Evolutionary conservation across 2,113 vertebrate genomes (phyloP).

Genomic region (Grammomys dolichurus): DNA sequence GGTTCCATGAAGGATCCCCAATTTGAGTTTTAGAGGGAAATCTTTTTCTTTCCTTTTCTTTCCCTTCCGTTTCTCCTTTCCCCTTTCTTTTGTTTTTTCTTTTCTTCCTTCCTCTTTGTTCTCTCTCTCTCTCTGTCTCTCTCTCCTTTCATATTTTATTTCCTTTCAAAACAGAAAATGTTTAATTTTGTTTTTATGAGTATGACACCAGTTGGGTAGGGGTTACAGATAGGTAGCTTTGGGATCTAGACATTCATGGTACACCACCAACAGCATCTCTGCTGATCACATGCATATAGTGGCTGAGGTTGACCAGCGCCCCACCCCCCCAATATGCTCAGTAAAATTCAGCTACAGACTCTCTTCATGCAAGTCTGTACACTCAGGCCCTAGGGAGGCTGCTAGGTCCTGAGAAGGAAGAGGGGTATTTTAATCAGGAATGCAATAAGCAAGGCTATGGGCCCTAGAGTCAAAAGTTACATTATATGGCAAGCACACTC

Average conservation of each 20-base stretch:
- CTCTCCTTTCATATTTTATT: too few species aligned
- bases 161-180: neutral
- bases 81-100: rapidly evolving
- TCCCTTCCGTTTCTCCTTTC: too few species aligned
- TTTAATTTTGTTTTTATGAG: neutral
- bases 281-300: neutral
- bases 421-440: conserved; percentile 60
- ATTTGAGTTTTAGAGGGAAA: neutral
- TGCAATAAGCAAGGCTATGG: conserved; percentile 1
- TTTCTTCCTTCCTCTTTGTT: too few species aligned
- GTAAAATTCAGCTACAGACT: neutral
- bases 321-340: neutral
- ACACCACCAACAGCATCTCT: neutral
- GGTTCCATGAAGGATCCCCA: neutral
- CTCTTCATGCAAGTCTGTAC: neutral
- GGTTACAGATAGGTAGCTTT: neutral
- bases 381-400: neutral
- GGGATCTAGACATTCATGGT: neutral
- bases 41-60: too few species aligned
- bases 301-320: rapidly evolving
- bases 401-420: neutral
- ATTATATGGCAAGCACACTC: neutral
- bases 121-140: too few species aligned
- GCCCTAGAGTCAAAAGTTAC: conserved; percentile 39
- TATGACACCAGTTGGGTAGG: neutral